Conservation (phyloP, 1,140 invertebrate genomes). For the Brachionus rubens region DNA sequence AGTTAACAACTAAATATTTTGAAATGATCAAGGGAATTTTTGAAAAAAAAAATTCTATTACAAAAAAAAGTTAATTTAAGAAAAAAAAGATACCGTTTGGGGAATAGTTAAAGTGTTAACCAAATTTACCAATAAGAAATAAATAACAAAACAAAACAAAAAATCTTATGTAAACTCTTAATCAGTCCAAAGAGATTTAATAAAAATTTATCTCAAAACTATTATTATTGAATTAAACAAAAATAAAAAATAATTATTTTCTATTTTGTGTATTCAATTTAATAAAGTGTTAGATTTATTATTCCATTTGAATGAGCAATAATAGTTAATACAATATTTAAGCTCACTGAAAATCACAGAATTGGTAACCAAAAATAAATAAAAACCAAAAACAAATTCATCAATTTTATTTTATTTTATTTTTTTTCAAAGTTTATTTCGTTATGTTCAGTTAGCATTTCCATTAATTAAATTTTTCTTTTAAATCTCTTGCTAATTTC, state of each 20-base stretch:
- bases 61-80: too few relatives aligned
- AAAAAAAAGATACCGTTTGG: too few relatives aligned
- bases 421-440: too few relatives aligned
- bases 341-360: too few relatives aligned
- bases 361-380: not conserved
- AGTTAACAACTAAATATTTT: too few relatives aligned
- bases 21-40: too few relatives aligned
- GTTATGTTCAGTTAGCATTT: too few relatives aligned
- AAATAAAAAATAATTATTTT: not conserved
- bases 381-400: not conserved
- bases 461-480: too few relatives aligned
- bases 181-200: conserved; percentile 16
- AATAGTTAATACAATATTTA: not conserved
- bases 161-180: conserved; percentile 9
- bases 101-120: not conserved
- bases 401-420: not conserved
- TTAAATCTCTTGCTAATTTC: too few relatives aligned
- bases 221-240: conserved; percentile 30
- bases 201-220: not conserved
- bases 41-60: too few relatives aligned
- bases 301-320: conserved; percentile 26
- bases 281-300: conserved; percentile 45
- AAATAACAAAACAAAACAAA: too few relatives aligned
- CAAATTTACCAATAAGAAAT: not conserved
- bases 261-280: conserved; percentile 28